These are phyloP conservation scores for Amblyornis subalaris DNA, from an alignment of 2,113 vertebrate species.

Conservation along the genomic window DNA sequence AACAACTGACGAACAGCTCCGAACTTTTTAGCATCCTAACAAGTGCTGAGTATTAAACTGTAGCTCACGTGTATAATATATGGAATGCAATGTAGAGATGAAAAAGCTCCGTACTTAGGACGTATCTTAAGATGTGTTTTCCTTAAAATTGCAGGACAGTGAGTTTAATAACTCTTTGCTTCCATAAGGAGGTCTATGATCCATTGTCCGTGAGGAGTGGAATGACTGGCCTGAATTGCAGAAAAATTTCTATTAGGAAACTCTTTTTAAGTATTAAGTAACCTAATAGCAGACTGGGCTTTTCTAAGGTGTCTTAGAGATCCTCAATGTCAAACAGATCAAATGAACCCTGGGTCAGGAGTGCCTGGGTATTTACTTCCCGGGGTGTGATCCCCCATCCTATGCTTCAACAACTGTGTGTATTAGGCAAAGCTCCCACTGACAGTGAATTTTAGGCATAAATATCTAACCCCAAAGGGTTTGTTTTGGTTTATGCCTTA, in stretches of 20 bases:
- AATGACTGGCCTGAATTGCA: neutral
- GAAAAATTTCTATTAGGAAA: neutral
- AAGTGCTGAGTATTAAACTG: neutral
- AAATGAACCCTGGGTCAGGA: neutral
- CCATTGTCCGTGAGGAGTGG: neutral
- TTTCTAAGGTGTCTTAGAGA: neutral
- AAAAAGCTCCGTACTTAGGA: neutral
- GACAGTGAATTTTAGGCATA: neutral
- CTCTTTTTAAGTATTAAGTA: neutral
- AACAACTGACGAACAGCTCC: neutral
- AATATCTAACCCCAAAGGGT: neutral
- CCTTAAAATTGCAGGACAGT: neutral
- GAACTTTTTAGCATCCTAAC: neutral
- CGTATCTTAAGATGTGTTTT: neutral
- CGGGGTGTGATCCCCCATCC: neutral
- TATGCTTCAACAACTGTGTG: neutral
- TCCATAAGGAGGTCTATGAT: neutral
- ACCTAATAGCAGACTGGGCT: neutral
- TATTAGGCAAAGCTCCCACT: neutral
- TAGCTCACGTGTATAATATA: neutral
- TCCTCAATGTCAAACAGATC: neutral
- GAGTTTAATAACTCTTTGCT: neutral
- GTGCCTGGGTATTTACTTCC: neutral
- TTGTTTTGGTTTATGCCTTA: neutral
- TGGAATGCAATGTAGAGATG: neutral